Conservation (phyloP, 1,140 invertebrate genomes). For the Ceratina calcarata region DNA sequence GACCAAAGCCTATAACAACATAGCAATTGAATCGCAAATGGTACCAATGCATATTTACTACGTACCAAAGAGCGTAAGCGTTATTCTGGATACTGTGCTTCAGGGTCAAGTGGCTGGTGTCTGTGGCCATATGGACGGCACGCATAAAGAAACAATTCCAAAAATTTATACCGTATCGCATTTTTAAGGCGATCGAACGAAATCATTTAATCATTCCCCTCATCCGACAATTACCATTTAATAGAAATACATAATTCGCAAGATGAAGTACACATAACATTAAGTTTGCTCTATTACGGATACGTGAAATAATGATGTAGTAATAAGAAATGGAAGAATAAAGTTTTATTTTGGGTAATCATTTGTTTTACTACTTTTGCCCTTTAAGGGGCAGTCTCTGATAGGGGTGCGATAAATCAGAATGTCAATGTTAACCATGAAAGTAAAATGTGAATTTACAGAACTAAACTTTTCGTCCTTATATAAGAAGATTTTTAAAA, state of each 20-base stretch:
- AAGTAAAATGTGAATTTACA: too few relatives aligned
- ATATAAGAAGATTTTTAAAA: too few relatives aligned
- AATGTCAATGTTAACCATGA: too few relatives aligned
- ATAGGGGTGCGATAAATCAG: not conserved
- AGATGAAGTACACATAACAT: not conserved
- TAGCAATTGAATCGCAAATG: slow-evolving; percentile 41
- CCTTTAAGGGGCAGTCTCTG: too few relatives aligned
- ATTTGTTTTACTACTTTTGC: too few relatives aligned
- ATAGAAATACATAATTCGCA: not conserved
- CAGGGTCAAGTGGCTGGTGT: slow-evolving; percentile 59
- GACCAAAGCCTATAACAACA: slow-evolving; percentile 40
- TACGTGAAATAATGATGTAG: not conserved
- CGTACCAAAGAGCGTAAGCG: slow-evolving; percentile 44
- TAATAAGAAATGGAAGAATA: slow-evolving; percentile 32
- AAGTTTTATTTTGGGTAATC: slow-evolving; percentile 40
- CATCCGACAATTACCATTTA: not conserved
- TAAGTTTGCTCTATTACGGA: not conserved
- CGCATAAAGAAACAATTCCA: slow-evolving; percentile 37
- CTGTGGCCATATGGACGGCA: slow-evolving; percentile 61
- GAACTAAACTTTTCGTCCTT: too few relatives aligned
- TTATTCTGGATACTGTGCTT: slow-evolving; percentile 38
- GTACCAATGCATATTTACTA: slow-evolving; percentile 41
- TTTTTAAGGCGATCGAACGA: slow-evolving; percentile 20
- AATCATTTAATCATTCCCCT: not conserved
- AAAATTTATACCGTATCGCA: slow-evolving; percentile 27